Evolutionary conservation across 2,888 invertebrate species (phyloP).

Genomic region (Pherbina coryleti): DNA sequence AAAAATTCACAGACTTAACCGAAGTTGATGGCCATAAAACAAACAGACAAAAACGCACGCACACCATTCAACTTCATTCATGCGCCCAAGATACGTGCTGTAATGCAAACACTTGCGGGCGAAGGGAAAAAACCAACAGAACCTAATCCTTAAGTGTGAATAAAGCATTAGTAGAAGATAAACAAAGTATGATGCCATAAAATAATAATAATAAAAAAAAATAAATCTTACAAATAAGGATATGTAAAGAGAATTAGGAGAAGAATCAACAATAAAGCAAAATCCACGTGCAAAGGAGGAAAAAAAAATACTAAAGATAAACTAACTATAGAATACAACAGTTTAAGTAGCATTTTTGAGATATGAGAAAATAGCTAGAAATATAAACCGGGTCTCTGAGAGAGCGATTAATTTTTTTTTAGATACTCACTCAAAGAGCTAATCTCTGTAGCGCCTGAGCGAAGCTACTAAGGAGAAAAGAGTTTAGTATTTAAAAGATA

Average conservation of each 20-base stretch:
- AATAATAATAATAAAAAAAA: conserved; percentile 6
- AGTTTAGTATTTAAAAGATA: neutral
- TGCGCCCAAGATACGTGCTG: conserved; percentile 17
- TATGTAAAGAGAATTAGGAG: neutral
- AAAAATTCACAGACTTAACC: neutral
- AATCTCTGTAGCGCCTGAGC: no score
- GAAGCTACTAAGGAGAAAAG: no score
- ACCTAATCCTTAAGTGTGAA: conserved; percentile 2
- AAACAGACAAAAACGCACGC: no score
- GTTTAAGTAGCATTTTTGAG: no score
- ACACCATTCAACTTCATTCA: neutral
- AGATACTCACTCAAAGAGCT: no score
- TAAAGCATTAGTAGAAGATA: neutral
- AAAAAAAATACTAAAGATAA: neutral
- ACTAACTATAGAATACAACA: no score
- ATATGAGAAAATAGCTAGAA: no score
- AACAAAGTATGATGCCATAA: conserved; percentile 9
- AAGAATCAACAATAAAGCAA: neutral
- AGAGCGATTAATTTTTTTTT: no score
- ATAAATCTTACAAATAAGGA: neutral
- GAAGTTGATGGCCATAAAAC: neutral
- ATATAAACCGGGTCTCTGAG: no score
- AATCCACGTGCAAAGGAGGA: neutral
- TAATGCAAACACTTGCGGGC: neutral
- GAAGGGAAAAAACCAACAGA: neutral